Conservation (phyloP, 2,888 invertebrate species). For the Zygothrica quintamaculata region DNA sequence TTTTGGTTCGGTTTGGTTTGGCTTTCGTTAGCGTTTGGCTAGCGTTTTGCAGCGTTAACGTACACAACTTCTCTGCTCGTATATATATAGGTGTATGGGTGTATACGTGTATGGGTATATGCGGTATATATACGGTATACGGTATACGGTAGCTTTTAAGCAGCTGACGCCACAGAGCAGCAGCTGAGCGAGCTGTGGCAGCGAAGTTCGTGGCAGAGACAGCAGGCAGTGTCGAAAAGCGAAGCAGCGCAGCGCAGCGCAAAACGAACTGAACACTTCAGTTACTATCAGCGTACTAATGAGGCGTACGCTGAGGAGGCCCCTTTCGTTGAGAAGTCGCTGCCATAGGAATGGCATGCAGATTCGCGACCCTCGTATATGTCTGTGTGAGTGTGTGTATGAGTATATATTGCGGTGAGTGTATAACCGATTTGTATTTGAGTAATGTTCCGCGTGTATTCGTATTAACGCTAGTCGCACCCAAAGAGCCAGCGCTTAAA, state of each 20-base stretch:
- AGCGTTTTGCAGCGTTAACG: too few species aligned
- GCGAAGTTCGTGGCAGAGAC: constrained; percentile 3
- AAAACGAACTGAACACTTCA: constrained; percentile 67
- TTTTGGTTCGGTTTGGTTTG: constrained; percentile 10
- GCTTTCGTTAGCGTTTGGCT: too few species aligned
- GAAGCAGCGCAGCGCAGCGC: background rate
- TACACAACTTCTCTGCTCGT: too few species aligned
- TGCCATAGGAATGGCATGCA: background rate
- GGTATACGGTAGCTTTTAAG: constrained; percentile 31
- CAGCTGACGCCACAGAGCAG: constrained; percentile 2
- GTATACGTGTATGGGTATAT: too few species aligned
- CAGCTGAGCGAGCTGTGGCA: constrained; percentile 15
- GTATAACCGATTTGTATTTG: constrained; percentile 9
- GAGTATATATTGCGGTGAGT: constrained; percentile 40
- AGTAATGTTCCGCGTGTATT: background rate
- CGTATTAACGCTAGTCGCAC: constrained; percentile 12
- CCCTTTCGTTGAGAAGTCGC: constrained; percentile 28
- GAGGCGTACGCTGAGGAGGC: constrained; percentile 52
- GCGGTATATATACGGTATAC: too few species aligned
- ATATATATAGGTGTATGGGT: too few species aligned
- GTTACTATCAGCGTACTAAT: constrained; percentile 74
- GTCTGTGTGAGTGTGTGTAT: constrained; percentile 16
- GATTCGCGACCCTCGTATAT: constrained; percentile 31
- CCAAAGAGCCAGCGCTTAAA: too few species aligned
- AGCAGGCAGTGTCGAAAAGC: constrained; percentile 1